These are phyloP conservation scores for Aleiodes testaceus DNA, from an alignment of 2,888 invertebrate species.

Conservation along the genomic window DNA sequence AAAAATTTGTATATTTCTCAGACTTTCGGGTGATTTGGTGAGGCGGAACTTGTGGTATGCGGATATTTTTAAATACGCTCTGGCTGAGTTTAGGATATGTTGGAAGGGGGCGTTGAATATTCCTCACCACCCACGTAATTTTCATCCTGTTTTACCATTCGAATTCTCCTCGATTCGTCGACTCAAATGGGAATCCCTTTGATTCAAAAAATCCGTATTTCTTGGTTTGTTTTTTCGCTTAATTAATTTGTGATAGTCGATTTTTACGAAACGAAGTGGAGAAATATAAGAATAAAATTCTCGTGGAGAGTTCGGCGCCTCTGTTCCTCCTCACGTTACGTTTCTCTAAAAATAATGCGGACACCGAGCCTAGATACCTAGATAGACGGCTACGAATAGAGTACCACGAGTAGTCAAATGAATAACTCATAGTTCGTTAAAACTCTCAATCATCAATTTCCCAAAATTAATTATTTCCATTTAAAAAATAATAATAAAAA, in stretches of 20 bases:
- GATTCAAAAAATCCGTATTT: no score
- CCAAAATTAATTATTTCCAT: not conserved
- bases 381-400: conserved; percentile 72
- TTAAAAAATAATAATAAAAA: no score
- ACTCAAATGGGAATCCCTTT: no score
- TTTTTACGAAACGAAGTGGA: conserved; percentile 45
- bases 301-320: conserved; percentile 45
- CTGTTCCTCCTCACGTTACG: conserved; percentile 71
- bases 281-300: conserved; percentile 47
- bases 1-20: not conserved
- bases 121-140: conserved; percentile 20
- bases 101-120: not conserved
- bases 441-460: conserved; percentile 19
- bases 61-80: conserved; percentile 58
- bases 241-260: conserved; percentile 19
- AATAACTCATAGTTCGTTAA: conserved; percentile 33
- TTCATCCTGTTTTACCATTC: not conserved
- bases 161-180: not conserved
- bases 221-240: not conserved
- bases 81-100: conserved; percentile 4
- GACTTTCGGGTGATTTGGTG: conserved; percentile 38
- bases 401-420: conserved; percentile 32
- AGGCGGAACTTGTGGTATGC: conserved; percentile 48
- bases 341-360: conserved; percentile 70
- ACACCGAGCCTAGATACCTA: conserved; percentile 73